Conservation (phyloP, 1,140 invertebrate genomes). For the Daktulosphaira vitifoliae region DNA sequence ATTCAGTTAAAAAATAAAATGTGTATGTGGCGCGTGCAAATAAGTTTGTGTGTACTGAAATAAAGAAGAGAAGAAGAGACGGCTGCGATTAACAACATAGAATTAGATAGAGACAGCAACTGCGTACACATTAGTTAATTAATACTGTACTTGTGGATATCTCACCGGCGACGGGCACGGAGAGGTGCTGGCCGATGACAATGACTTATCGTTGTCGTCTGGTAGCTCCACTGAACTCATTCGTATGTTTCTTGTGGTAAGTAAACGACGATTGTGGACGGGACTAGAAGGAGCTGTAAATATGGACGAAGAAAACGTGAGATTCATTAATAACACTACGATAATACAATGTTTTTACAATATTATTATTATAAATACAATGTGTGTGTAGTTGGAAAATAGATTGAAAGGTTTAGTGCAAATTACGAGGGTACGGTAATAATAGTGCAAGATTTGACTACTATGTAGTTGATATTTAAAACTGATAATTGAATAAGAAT, state of each 20-base stretch:
- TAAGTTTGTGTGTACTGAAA: not conserved
- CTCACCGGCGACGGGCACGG: slow-evolving; percentile 79
- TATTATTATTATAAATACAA: too few species aligned
- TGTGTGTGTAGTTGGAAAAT: too few species aligned
- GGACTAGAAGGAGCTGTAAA: slow-evolving; percentile 79
- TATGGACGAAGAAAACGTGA: not conserved
- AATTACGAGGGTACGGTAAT: too few species aligned
- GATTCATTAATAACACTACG: not conserved
- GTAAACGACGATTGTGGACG: slow-evolving; percentile 63
- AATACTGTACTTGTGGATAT: slow-evolving; percentile 31
- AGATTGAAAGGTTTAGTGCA: too few species aligned
- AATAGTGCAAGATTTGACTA: too few species aligned
- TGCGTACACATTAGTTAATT: not conserved
- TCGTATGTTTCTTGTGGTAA: slow-evolving; percentile 69
- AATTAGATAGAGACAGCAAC: not conserved
- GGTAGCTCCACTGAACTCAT: slow-evolving; percentile 88
- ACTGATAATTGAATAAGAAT: too few species aligned
- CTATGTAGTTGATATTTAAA: too few species aligned
- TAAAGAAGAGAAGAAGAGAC: not conserved
- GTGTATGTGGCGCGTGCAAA: too few species aligned
- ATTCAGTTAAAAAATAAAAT: not conserved
- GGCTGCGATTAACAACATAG: not conserved
- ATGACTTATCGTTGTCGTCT: slow-evolving; percentile 82
- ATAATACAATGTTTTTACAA: too few species aligned
- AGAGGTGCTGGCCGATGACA: slow-evolving; percentile 82